Conservation (phyloP, 2,113 vertebrate species). For the Acanthisitta chloris region DNA sequence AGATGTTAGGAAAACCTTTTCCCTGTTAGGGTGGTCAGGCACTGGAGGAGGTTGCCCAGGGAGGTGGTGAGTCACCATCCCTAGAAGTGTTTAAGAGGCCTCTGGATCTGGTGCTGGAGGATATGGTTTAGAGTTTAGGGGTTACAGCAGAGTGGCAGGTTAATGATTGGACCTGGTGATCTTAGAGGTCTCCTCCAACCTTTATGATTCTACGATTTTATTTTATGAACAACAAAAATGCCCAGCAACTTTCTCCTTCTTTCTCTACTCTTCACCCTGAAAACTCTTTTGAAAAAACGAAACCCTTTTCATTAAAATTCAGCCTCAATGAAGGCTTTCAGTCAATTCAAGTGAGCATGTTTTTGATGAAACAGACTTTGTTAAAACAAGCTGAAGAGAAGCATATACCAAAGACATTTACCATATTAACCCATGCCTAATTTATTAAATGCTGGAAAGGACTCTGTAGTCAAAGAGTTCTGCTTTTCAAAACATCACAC, state of each 20-base stretch:
- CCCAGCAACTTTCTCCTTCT: neutral
- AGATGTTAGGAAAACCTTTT: too few relatives aligned
- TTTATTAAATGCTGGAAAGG: constrained; percentile 1
- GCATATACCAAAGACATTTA: neutral
- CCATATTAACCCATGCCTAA: neutral
- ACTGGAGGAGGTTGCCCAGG: too few relatives aligned
- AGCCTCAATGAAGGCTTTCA: neutral
- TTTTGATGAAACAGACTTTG: neutral
- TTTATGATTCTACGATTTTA: too few relatives aligned
- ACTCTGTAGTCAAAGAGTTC: neutral
- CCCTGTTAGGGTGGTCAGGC: too few relatives aligned
- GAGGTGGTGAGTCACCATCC: too few relatives aligned
- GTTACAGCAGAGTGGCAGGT: too few relatives aligned
- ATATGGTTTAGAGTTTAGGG: too few relatives aligned
- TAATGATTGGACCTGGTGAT: too few relatives aligned
- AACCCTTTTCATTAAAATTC: neutral
- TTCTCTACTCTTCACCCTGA: neutral
- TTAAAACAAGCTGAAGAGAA: neutral
- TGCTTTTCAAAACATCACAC: constrained; percentile 19
- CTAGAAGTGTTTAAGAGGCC: too few relatives aligned
- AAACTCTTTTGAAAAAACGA: neutral
- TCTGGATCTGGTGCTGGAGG: too few relatives aligned
- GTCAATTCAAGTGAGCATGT: fast-evolving
- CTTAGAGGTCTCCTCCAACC: too few relatives aligned
- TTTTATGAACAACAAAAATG: too few relatives aligned